Evolutionary conservation across 2,797 vertebrate species (phyloP).

Genomic region (Arremon aurantiirostris): DNA sequence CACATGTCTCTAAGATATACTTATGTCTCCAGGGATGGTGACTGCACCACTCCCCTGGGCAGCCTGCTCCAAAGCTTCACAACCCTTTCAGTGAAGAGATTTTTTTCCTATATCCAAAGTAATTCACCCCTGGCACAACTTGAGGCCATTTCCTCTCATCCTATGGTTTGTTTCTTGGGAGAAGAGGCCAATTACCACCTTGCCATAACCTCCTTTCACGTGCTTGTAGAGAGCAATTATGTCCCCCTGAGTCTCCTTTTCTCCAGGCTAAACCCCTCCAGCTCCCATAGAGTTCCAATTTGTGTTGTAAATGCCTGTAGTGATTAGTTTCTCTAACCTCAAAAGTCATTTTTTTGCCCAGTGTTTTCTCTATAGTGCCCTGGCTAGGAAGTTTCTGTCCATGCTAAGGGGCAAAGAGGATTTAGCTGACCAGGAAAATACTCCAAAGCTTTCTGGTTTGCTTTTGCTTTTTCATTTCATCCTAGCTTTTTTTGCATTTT

Average conservation of each 20-base stretch:
- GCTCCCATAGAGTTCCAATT: background rate
- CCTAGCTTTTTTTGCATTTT: background rate
- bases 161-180: background rate
- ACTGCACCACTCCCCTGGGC: background rate
- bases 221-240: too few species aligned
- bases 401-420: background rate
- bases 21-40: background rate
- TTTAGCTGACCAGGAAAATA: conserved; percentile 9
- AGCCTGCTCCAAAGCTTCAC: background rate
- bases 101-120: background rate
- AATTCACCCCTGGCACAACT: background rate
- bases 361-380: background rate
- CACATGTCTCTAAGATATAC: background rate
- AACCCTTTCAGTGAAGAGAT: background rate
- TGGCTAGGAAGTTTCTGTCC: background rate
- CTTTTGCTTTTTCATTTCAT: background rate
- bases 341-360: conserved; percentile 8
- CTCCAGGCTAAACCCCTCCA: background rate
- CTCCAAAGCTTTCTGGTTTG: background rate
- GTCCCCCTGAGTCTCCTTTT: background rate
- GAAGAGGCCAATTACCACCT: background rate
- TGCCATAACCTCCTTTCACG: accelerated
- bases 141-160: background rate
- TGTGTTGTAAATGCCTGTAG: background rate
- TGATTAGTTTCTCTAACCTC: conserved; percentile 20